Evolutionary conservation across 2,113 vertebrate species (phyloP).

Genomic region (Geothlypis trichas): DNA sequence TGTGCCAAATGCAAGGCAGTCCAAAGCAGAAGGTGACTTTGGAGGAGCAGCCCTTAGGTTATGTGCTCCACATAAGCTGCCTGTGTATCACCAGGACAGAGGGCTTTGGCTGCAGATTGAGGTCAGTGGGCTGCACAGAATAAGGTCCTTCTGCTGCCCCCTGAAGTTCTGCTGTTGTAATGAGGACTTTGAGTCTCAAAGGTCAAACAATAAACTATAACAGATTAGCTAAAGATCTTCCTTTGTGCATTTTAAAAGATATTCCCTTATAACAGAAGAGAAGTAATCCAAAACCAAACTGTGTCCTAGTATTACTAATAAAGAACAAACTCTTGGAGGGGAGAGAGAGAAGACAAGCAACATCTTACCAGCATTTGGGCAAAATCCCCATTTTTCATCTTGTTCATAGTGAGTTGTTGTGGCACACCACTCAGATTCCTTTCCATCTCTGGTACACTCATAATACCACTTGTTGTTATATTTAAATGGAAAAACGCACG

Average conservation of each 20-base stretch:
- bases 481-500: constrained; percentile 89
- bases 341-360: background rate
- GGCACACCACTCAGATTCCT: constrained; percentile 86
- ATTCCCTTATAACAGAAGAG: background rate
- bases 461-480: constrained; percentile 89
- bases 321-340: background rate
- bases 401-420: constrained; percentile 86
- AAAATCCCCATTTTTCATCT: constrained; percentile 91
- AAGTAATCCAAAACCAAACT: background rate
- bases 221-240: background rate
- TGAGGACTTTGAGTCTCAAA: background rate
- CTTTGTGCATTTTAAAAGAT: background rate
- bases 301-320: background rate
- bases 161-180: background rate
- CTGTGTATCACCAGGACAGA: background rate
- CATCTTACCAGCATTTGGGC: constrained; percentile 86
- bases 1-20: background rate
- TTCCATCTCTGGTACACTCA: constrained; percentile 87
- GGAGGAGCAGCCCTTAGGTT: background rate
- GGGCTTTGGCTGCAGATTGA: background rate
- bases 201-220: background rate
- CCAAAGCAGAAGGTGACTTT: background rate
- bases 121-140: background rate
- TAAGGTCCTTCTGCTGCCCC: background rate
- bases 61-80: background rate